phyloP scores from a whole-genome alignment of 2,113 vertebrate genomes.

The Puma concolor region DNA sequence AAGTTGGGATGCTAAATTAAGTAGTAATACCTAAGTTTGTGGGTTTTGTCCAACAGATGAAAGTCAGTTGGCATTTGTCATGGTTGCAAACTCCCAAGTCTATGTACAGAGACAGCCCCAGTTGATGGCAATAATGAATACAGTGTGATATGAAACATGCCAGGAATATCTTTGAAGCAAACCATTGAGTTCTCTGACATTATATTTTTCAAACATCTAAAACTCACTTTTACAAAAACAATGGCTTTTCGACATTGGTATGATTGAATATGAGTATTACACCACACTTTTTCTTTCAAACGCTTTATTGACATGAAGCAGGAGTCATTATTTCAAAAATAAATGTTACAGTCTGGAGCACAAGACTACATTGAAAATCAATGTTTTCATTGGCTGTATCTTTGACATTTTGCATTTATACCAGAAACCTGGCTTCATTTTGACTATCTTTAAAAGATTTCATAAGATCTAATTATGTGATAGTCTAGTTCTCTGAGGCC shows the following conservation, averaged over 20 bases:
- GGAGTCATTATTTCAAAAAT: constrained; percentile 12
- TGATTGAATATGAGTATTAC: neutral
- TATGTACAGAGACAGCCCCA: neutral
- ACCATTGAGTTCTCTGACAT: neutral
- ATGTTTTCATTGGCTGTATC: neutral
- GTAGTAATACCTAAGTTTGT: neutral
- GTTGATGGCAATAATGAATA: neutral
- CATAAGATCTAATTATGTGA: neutral
- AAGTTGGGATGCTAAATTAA: neutral
- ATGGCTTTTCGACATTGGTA: neutral
- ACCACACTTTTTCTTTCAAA: neutral
- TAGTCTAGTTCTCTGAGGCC: neutral
- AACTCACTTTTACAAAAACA: neutral
- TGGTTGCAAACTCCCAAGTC: neutral
- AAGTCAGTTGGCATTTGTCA: neutral
- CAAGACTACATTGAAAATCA: neutral
- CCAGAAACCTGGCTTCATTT: neutral
- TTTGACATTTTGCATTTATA: constrained; percentile 41
- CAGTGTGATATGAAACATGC: neutral
- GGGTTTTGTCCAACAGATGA: neutral
- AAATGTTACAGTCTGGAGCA: constrained; percentile 7
- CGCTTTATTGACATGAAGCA: neutral
- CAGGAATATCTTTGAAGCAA: constrained; percentile 4
- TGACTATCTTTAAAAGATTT: neutral
- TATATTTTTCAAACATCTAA: neutral